phyloP scores from a whole-genome alignment of 2,888 invertebrate genomes.

The Polydesmus complanatus region DNA sequence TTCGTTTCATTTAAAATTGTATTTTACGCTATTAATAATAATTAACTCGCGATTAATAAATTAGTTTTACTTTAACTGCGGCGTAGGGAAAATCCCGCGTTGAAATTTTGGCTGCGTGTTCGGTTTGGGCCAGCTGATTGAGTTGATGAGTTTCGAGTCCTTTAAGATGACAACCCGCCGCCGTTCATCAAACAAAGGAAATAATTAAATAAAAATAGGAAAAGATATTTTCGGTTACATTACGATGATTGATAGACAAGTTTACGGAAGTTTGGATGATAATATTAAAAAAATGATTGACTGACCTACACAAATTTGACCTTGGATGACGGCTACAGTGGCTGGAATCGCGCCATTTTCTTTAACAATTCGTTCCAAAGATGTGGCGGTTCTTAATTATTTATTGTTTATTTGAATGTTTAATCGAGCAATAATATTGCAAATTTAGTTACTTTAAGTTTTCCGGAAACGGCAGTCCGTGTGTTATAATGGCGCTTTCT shows the following conservation, averaged over 20 bases:
- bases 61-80: not conserved
- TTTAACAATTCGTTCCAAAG: constrained; percentile 65
- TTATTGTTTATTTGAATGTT: not conserved
- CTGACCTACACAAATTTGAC: constrained; percentile 62
- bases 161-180: too few relatives aligned
- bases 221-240: too few relatives aligned
- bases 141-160: not conserved
- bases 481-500: constrained; percentile 95
- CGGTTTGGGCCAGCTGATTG: not conserved
- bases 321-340: constrained; percentile 76
- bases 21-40: too few relatives aligned
- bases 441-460: constrained; percentile 49
- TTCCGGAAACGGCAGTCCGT: constrained; percentile 90
- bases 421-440: not conserved
- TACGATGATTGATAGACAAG: too few relatives aligned
- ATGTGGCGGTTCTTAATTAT: constrained; percentile 49
- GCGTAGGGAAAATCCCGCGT: constrained; percentile 44
- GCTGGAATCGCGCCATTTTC: constrained; percentile 70
- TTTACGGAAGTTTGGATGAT: too few relatives aligned
- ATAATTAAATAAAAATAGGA: too few relatives aligned
- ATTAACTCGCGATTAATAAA: not conserved
- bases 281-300: not conserved
- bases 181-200: too few relatives aligned
- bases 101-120: constrained; percentile 59
- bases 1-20: too few relatives aligned